Percentiles rank a stretch among this genome's conserved stretches.
Evolutionary conservation across 2,113 vertebrate species (phyloP).

Genomic region (Atrichornis clamosus): DNA sequence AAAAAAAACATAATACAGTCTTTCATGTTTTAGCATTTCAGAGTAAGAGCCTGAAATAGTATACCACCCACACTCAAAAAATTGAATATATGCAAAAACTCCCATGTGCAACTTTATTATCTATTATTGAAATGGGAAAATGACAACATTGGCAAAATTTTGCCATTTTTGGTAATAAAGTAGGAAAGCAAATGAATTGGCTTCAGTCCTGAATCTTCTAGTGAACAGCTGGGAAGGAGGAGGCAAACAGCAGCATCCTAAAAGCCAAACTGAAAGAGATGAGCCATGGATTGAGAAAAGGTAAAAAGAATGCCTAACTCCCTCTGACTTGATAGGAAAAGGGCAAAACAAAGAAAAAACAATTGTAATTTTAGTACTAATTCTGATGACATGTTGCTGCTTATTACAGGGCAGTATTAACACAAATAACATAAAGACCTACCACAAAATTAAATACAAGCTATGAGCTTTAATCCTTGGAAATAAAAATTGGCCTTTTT

Average conservation of each 20-base stretch:
- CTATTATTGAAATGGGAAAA: constrained; percentile 55
- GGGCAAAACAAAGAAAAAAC: neutral
- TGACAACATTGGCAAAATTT: constrained; percentile 60
- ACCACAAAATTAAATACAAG: neutral
- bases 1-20: neutral
- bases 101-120: constrained; percentile 58
- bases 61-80: constrained; percentile 50
- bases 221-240: constrained; percentile 52
- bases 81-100: constrained; percentile 48
- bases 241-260: constrained; percentile 45
- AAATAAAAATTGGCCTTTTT: neutral
- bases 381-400: neutral
- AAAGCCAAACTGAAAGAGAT: constrained; percentile 1
- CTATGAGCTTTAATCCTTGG: neutral
- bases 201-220: neutral
- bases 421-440: neutral
- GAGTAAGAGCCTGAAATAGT: constrained; percentile 58
- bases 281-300: neutral
- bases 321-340: neutral
- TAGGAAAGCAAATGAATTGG: constrained; percentile 52
- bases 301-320: neutral
- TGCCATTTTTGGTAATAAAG: constrained; percentile 64
- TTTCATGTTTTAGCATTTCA: constrained; percentile 53
- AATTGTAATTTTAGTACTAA: neutral
- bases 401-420: neutral